Base-by-base conservation (phyloP, 1,140 invertebrate species). In the Rhagoletis pomonella region DNA sequence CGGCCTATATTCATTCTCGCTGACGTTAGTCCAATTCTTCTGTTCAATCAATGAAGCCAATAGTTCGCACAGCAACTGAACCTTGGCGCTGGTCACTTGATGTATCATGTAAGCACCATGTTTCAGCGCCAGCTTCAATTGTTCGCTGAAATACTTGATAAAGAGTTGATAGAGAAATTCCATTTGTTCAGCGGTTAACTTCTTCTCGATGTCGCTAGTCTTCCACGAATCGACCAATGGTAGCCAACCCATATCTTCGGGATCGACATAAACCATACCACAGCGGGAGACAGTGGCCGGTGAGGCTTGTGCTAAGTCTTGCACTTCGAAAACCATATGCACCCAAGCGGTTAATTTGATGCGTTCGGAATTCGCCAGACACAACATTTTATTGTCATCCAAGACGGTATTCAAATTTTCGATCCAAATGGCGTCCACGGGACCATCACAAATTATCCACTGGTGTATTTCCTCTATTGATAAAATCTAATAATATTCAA, bases 321-420 rank as follows among this genome's bases (percentile, higher is more conserved):
- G 96, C 2, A 98, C 97, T 94, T 98, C 97, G 94, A 98, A 98
- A 3, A 98, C 94, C 95, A 98, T 97, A 88, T 96, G 96, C 3
- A 97, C 95, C 91, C 96, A 96, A 0, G 96, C 95, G 0, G 96
- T 97, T 7, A 98, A 95, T 93, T 98, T 98, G 62, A 99, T 98
- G 88, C 97, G 95, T 92, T 99, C 98, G 2, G 97, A 97, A 93
- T 97, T 97, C 4, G 97, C 96, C 4, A 97, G 92, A 89, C 97
- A 98, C 1, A 98, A 93, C 96, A 98, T 98, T 94, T 98, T 98
- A 92, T 98, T 98, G 91, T 99, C 98, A 91, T 99, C 98, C 7
- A 99, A 93, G 3, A 97, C 97, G 0, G 97, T 98, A 92, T 99
- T 98, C 95, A 99, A 96, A 93, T 98, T 98, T 93, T 99, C 98